Evolutionary conservation across 2,797 vertebrate species (phyloP).

Genomic region (Urocyon cinereoargenteus): DNA sequence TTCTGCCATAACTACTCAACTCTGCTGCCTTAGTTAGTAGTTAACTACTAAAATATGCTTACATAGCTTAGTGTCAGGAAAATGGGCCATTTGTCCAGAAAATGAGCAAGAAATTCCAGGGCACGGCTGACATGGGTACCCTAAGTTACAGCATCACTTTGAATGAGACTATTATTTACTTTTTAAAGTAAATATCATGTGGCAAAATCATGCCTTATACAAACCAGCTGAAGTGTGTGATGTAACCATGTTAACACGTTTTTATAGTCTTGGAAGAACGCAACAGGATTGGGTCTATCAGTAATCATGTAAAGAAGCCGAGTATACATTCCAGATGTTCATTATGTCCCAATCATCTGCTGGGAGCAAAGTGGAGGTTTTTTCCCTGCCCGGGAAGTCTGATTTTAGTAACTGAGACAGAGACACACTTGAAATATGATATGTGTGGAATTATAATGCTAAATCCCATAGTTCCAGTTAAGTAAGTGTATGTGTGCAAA

Average conservation of each 20-base stretch:
- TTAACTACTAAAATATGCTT: not conserved
- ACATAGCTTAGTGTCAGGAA: not conserved
- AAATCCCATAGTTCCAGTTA: conserved; percentile 70
- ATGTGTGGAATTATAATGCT: conserved; percentile 71
- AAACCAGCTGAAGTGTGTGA: conserved; percentile 86
- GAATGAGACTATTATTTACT: conserved; percentile 58
- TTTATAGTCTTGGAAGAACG: conserved; percentile 87
- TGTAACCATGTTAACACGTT: conserved; percentile 86
- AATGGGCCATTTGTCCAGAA: conserved; percentile 51
- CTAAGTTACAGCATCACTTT: conserved; percentile 37
- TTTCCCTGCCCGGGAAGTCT: conserved; percentile 72
- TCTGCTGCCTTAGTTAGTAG: not conserved
- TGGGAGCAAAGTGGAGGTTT: conserved; percentile 22
- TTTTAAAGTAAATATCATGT: conserved; percentile 81
- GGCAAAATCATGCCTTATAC: conserved; percentile 83
- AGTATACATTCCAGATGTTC: conserved; percentile 87
- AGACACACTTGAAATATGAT: conserved; percentile 71
- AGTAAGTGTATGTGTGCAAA: conserved; percentile 65
- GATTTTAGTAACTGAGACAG: conserved; percentile 75
- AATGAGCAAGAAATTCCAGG: conserved; percentile 65
- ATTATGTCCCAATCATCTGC: conserved; percentile 38
- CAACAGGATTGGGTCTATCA: conserved; percentile 82
- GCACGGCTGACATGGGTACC: not conserved
- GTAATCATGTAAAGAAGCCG: conserved; percentile 83
- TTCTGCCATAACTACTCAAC: conserved; percentile 5